Evolutionary conservation across 2,888 invertebrate genomes (phyloP), one percentile per base, ranked within the genome.

Genomic region (Eucera pruinosa): DNA sequence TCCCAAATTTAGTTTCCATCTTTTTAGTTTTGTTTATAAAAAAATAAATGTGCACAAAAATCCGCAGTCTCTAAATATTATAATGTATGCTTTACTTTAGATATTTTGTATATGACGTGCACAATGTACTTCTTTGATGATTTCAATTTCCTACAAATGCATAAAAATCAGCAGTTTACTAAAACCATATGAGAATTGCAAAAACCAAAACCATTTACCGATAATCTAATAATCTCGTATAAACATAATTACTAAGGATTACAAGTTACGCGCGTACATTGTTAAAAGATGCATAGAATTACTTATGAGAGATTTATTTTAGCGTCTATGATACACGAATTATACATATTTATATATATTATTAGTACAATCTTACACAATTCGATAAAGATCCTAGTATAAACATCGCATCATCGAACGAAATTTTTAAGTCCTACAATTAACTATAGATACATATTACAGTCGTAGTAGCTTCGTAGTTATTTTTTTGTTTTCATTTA

Each of bases 401-500:
- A 85, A 84, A 84, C 74, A 81, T 74, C 71, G 60, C 62, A 52
- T 82, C 67, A 48, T 61, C 54, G 43, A 81, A 65, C 69, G 61
- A 78, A 52, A 73, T 71, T 50, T 64, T 64, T 66, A 77, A 52
- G 52, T 20, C 20, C 76, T 84, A 85, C 61, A 61, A 73, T 33
- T 80, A 84, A 84, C 70, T 78, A 84, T 83, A 83, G 74, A 74
- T 81, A 81, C 66, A 82, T 71, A 78, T 73, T 76, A 79, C 82
- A 82, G 61, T 72, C 67, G 62, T 52, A 67, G 48, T 47, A n/a
- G n/a, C 30, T 67, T 78, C 66, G 33, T 69, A 61, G 27, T 77
- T 60, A 47, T 3, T 54, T 47, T 69, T 23, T 54, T 47, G 65
- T 23, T 48, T 48, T 13, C 55, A 23, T 39, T 70, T 54, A 55